Base-by-base conservation (phyloP, 1,140 invertebrate species). In the Bathynomus jamesi region DNA sequence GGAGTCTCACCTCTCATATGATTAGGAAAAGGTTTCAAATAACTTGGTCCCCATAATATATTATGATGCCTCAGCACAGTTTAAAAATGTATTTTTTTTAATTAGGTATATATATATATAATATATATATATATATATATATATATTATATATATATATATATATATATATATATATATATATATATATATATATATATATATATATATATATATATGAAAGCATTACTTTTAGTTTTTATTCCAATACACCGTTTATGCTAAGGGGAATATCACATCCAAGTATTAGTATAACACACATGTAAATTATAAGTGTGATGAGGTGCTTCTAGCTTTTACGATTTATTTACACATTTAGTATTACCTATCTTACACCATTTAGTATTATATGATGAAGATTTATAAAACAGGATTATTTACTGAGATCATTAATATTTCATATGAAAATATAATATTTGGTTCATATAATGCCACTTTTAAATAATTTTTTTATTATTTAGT, bases 151-250 rank as follows among this genome's bases (percentile, higher is more conserved):
- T 53, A 53, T 53, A 53, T 53, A 53, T 5, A 53, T 53, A 53
- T 53, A 53, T 53, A 53, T 53, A 53, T 53, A 53, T 53, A 53
- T 53, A 53, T 53, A 53, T 53, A 53, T 53, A 53, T 53, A 53
- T 53, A 53, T 53, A 53, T 53, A 53, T 53, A 53, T 53, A 53
- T 53, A 53, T 53, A 53, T 53, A 53, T 53, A 53, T 53, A 53
- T 53, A 53, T 53, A 53, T 53, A 53, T 53, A 53, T 53, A 53
- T 40, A 40, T 40, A 40, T 40, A 40, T 40, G 17, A 40, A 40
- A 8, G 17, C 17, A 40, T 8, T 40, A 40, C 17, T 8, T 40
- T 8, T 40, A 40, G 17, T 40, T 8, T 40, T 8, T 40, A 40
- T 40, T 8, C 17, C 7, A 8, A 40, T 40, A 40, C 17, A 40